phyloP scores from a whole-genome alignment of 2,797 vertebrate species.

The Megalops cyprinoides region DNA sequence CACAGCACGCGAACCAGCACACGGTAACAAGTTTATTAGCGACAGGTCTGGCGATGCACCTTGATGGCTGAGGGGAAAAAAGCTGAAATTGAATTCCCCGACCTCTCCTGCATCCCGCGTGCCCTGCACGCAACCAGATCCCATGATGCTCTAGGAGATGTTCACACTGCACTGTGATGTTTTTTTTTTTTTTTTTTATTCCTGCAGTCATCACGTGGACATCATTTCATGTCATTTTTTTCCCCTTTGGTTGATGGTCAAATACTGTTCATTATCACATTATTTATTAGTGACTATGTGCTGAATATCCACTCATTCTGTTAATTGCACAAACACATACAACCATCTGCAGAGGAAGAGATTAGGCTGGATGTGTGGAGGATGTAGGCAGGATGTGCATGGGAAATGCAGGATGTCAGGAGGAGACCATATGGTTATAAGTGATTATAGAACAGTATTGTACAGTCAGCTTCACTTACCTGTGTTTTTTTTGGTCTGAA shows the following conservation, averaged over 20 bases:
- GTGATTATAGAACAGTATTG: too few relatives aligned
- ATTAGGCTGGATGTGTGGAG: too few relatives aligned
- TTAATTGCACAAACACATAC: too few relatives aligned
- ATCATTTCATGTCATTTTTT: not conserved
- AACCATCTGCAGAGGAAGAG: too few relatives aligned
- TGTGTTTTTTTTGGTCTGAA: not conserved
- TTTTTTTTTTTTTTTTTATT: not conserved
- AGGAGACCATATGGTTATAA: too few relatives aligned
- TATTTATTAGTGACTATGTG: too few relatives aligned
- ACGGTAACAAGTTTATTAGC: slow-evolving; percentile 58
- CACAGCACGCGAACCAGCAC: slow-evolving; percentile 49
- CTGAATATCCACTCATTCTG: too few relatives aligned
- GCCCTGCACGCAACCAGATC: not conserved
- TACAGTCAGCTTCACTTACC: not conserved
- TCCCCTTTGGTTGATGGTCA: not conserved
- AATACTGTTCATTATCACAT: too few relatives aligned
- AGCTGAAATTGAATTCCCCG: slow-evolving; percentile 37
- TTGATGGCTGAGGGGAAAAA: slow-evolving; percentile 45
- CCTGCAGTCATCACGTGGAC: not conserved
- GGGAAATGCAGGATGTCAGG: too few relatives aligned
- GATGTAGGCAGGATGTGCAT: too few relatives aligned
- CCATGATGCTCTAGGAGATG: slow-evolving; percentile 8
- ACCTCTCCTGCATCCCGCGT: not conserved
- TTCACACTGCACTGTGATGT: not conserved
- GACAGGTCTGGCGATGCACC: slow-evolving; percentile 48